Evolutionary conservation across 2,888 invertebrate species (phyloP).

Genomic region (Noctuana brunneofusca): DNA sequence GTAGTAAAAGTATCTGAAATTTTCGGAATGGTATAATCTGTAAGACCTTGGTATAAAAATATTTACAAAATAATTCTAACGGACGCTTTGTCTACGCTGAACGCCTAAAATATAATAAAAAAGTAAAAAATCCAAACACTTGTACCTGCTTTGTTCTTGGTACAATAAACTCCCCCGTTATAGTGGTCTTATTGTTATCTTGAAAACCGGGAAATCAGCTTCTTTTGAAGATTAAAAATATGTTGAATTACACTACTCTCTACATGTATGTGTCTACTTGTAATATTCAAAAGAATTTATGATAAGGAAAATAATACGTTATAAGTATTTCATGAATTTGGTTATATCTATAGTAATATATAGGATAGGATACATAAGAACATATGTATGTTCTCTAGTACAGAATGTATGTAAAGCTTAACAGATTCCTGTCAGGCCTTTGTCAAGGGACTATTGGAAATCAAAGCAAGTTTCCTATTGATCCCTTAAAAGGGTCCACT

Average conservation of each 20-base stretch:
- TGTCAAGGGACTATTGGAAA: constrained; percentile 52
- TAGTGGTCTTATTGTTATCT: constrained; percentile 28
- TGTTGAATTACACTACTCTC: neutral
- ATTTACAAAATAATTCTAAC: constrained; percentile 1
- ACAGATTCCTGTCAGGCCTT: constrained; percentile 16
- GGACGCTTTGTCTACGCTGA: constrained; percentile 1
- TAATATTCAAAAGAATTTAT: neutral
- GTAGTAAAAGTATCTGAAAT: too few species aligned
- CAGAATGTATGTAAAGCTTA: constrained; percentile 9
- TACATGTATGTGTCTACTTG: too few species aligned
- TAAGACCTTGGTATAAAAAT: neutral
- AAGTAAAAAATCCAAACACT: constrained; percentile 18
- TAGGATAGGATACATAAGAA: neutral
- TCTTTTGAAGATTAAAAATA: constrained; percentile 21
- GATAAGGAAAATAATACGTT: neutral
- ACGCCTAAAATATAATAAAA: constrained; percentile 11
- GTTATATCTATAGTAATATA: neutral
- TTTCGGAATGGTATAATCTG: neutral
- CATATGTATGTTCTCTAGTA: neutral
- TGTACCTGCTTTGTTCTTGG: constrained; percentile 23
- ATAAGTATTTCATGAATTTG: neutral
- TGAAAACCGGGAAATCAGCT: constrained; percentile 22
- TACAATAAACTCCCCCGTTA: constrained; percentile 24
- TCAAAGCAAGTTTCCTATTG: constrained; percentile 63
- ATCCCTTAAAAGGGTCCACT: constrained; percentile 53